Base-by-base conservation (phyloP, 2,888 invertebrate genomes). In the Leucophenga montana region DNA sequence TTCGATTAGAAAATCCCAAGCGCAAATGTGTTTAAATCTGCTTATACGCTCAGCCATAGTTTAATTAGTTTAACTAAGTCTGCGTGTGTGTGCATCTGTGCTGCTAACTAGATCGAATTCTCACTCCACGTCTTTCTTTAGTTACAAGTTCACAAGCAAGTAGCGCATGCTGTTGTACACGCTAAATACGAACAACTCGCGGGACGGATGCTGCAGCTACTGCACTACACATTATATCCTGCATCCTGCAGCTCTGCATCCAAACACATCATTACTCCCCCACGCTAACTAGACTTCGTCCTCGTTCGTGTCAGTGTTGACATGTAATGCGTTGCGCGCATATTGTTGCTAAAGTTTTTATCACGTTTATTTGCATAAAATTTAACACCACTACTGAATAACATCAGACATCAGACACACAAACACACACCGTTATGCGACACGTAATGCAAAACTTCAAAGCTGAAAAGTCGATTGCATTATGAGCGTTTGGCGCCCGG, bases 351-450 rank as follows among this genome's bases (percentile, higher is more conserved):
- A 72, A 69, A 67, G 56, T 71, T 75, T 39, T 59, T 54, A 67
- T 59, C 57, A 67, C 48, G 31, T 67, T 62, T 50, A 65, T 56
- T 62, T 68, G 44, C 64, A 57, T 69, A 64, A 62, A 54, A 44
- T 62, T 62, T 56, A 27, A 57, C 66, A 59, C 22, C 13, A 33
- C 50, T 39, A 39, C 39, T 39, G 39, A 11, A 39, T 8, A 50
- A n/a, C n/a, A n/a, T n/a, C 13, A 61, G 16, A 39, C 22, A 50
- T n/a, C 8, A 31, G 14, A 62, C 62, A 46, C 31, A 65, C 56
- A 77, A 57, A 76, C 74, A 75, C 69, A 69, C 33, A 69, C 64
- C 33, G 20, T 39, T 75, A 78, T 83, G 83, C 83, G 84, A 77
- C 77, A 80, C 75, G 78, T 77, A 75, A 73, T 78, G 50, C 50